These are phyloP conservation scores for Lasioglossum villosulum DNA, from an alignment of 2,888 invertebrate species.

Conservation along the genomic window DNA sequence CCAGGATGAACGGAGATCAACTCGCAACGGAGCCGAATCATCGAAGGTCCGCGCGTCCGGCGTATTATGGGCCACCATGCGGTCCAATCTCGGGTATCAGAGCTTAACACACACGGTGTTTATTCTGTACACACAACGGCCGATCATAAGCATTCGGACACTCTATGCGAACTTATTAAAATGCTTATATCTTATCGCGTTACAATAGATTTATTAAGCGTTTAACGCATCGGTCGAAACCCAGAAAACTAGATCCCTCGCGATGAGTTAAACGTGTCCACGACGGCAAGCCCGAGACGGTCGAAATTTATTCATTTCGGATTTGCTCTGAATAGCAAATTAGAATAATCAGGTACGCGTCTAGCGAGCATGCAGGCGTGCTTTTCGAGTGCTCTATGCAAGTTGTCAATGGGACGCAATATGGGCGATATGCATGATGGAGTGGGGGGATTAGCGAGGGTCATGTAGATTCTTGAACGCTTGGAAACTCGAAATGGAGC, in stretches of 20 bases:
- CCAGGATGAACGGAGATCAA: slow-evolving; percentile 43
- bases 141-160: background rate
- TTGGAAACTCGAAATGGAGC: slow-evolving; percentile 35
- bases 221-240: background rate
- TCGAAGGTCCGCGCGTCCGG: background rate
- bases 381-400: background rate
- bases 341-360: slow-evolving; percentile 1
- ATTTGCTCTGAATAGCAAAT: background rate
- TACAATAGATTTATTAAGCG: background rate
- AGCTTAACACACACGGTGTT: slow-evolving; percentile 3
- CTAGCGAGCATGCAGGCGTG: slow-evolving; percentile 5
- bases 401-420: slow-evolving; percentile 24
- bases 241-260: background rate
- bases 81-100: slow-evolving; percentile 6
- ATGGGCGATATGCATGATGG: slow-evolving; percentile 22
- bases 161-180: background rate
- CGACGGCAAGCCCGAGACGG: background rate
- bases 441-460: slow-evolving; percentile 21
- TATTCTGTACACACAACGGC: background rate
- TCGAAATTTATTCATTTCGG: background rate
- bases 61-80: slow-evolving; percentile 13
- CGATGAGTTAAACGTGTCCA: background rate
- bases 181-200: background rate
- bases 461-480: slow-evolving; percentile 34
- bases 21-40: slow-evolving; percentile 22